phyloP scores from a whole-genome alignment of 2,113 vertebrate species.

The Eleginops maclovinus region DNA sequence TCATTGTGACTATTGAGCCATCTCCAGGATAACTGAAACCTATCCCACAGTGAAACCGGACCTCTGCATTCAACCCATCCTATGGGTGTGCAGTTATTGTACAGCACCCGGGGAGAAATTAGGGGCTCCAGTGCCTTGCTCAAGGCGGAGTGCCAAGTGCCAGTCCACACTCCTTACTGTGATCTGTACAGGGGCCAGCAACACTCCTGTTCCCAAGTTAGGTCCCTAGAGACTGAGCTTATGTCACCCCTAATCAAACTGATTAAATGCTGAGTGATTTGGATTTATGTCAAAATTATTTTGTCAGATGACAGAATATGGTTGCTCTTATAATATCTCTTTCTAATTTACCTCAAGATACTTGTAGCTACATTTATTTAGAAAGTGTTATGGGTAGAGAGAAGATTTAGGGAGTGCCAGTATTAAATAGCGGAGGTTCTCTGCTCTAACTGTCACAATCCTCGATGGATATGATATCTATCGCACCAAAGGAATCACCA shows the following conservation, averaged over 20 bases:
- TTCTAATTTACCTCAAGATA: too few species aligned
- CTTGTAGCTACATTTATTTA: neutral
- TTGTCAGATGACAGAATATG: neutral
- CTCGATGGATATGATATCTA: slow-evolving; percentile 34
- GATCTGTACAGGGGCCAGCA: too few species aligned
- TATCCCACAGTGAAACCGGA: too few species aligned
- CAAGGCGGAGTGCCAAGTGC: too few species aligned
- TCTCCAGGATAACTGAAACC: neutral
- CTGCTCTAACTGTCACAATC: slow-evolving; percentile 50
- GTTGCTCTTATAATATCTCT: neutral
- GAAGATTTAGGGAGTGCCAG: slow-evolving; percentile 30
- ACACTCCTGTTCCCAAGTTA: too few species aligned
- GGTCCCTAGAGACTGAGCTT: too few species aligned
- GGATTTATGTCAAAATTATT: neutral
- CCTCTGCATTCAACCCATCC: too few species aligned
- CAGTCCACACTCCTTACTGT: too few species aligned
- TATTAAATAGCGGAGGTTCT: slow-evolving; percentile 41
- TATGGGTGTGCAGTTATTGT: too few species aligned
- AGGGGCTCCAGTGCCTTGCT: too few species aligned
- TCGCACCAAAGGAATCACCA: slow-evolving; percentile 36
- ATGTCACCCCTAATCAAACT: too few species aligned
- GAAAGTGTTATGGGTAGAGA: slow-evolving; percentile 5
- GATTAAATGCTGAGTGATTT: neutral
- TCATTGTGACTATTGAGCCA: neutral
- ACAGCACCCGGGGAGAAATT: too few species aligned